A percentile compares a stretch with the other conserved stretches of the same genome.
Conservation (phyloP, 2,113 vertebrate species). For the Chaetodon trifascialis region DNA sequence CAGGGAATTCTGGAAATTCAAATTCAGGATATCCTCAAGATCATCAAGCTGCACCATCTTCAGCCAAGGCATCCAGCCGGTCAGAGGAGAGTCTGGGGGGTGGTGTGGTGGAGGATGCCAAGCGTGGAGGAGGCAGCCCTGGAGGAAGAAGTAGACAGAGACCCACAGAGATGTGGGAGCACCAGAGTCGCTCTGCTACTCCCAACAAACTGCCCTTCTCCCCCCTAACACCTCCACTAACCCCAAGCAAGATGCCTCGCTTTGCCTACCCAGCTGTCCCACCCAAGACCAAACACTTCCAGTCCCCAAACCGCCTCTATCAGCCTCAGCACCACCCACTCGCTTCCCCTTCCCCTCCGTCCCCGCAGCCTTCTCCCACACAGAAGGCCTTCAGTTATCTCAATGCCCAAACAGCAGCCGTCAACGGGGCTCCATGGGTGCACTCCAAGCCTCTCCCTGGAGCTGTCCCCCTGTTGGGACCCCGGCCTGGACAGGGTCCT, state of each 20-base stretch:
- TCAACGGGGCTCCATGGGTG: slow-evolving; percentile 15
- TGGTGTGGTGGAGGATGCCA: slow-evolving; percentile 61
- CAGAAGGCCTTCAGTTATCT: slow-evolving; percentile 76
- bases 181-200: slow-evolving; percentile 32
- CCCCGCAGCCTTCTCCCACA: slow-evolving; percentile 54
- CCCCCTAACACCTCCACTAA: slow-evolving; percentile 72
- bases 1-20: slow-evolving; percentile 85
- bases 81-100: slow-evolving; percentile 84
- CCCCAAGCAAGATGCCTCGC: slow-evolving; percentile 74
- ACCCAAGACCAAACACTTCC: slow-evolving; percentile 63
- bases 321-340: slow-evolving; percentile 51
- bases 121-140: slow-evolving; percentile 43
- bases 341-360: slow-evolving; percentile 44
- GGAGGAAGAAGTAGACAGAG: slow-evolving; percentile 38
- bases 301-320: slow-evolving; percentile 39
- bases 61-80: slow-evolving; percentile 68
- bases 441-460: slow-evolving; percentile 67
- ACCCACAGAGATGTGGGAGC: slow-evolving; percentile 54
- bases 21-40: slow-evolving; percentile 80
- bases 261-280: slow-evolving; percentile 76
- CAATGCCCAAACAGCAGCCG: slow-evolving; percentile 42
- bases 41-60: slow-evolving; percentile 56
- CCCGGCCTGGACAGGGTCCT: neutral
- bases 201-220: slow-evolving; percentile 47
- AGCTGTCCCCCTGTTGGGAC: slow-evolving; percentile 48